phyloP scores from a whole-genome alignment of 92 coral and sea anemone genomes.

The Palythoa grandiflora region DNA sequence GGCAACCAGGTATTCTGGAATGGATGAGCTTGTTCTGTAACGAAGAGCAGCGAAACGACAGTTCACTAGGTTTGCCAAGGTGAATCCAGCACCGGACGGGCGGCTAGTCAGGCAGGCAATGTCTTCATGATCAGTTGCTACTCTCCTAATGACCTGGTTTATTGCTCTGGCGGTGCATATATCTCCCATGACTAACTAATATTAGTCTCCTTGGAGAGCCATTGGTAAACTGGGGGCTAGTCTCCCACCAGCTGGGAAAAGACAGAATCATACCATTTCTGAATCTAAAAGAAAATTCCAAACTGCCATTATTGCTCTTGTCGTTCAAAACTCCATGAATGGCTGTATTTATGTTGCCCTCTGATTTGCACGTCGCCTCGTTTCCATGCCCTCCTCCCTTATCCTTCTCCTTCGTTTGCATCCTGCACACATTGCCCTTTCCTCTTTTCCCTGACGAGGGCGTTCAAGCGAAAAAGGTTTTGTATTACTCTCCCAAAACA shows the following conservation, averaged over 20 bases:
- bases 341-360: neutral
- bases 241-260: neutral
- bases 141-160: neutral
- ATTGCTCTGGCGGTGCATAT: neutral
- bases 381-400: neutral
- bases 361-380: neutral
- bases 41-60: neutral
- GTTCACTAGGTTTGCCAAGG: neutral
- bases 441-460: neutral
- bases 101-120: conserved; percentile 14
- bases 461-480: neutral
- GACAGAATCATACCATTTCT: conserved; percentile 15
- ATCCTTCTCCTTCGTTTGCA: no score
- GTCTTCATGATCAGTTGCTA: neutral
- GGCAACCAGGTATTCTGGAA: conserved; percentile 1
- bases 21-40: neutral
- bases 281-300: neutral
- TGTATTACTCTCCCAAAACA: neutral
- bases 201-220: neutral
- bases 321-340: neutral
- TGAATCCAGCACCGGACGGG: conserved; percentile 2
- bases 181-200: neutral
- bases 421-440: no score
- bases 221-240: neutral
- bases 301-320: neutral